phyloP scores from a whole-genome alignment of 2,797 vertebrate genomes.

The Lithobates sylvaticus region DNA sequence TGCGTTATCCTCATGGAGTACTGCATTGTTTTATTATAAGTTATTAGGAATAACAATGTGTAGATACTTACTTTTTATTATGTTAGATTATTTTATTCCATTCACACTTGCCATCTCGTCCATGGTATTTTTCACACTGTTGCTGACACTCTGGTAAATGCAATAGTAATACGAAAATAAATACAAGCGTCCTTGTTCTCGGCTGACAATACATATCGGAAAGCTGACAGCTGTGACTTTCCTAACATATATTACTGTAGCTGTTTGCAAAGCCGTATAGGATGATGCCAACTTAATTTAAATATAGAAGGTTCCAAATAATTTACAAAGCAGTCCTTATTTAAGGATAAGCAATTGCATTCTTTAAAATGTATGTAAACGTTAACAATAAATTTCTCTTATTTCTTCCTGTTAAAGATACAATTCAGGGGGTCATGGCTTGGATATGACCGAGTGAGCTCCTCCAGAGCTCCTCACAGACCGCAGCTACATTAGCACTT shows the following conservation, averaged over 20 bases:
- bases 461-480: no score
- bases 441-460: no score
- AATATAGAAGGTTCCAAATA: not conserved
- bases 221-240: slow-evolving; percentile 24
- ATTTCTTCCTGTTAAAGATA: no score
- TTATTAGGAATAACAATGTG: slow-evolving; percentile 11
- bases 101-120: slow-evolving; percentile 50
- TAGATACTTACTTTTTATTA: slow-evolving; percentile 25
- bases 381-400: no score
- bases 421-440: no score
- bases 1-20: not conserved
- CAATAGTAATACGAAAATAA: slow-evolving; percentile 14
- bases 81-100: slow-evolving; percentile 25
- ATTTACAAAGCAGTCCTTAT: no score
- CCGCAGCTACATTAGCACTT: no score
- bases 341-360: no score
- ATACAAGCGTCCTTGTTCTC: slow-evolving; percentile 29
- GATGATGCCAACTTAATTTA: not conserved
- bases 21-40: slow-evolving; percentile 17
- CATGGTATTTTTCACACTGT: slow-evolving; percentile 8
- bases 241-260: not conserved
- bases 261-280: not conserved
- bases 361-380: no score
- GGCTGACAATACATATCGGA: slow-evolving; percentile 1
- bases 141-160: slow-evolving; percentile 45